Conservation (phyloP, 2,113 vertebrate genomes). For the Istiophorus platypterus region DNA sequence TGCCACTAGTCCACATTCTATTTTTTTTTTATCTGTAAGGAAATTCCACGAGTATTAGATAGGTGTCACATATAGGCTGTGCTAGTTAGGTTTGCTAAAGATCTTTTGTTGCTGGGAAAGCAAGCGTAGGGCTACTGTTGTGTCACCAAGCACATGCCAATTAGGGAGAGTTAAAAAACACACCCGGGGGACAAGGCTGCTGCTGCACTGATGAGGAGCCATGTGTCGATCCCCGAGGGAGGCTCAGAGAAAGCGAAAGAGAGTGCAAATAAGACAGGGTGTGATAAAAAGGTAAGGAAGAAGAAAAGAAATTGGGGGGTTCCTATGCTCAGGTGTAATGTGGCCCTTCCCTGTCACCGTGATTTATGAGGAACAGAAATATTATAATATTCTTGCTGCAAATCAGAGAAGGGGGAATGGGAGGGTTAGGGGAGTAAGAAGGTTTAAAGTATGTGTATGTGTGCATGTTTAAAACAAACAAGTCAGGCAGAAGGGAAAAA, state of each 20-base stretch:
- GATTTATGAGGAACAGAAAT: constrained; percentile 74
- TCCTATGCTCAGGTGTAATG: constrained; percentile 73
- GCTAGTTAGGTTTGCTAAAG: constrained; percentile 54
- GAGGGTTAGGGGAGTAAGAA: not conserved
- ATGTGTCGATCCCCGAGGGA: constrained; percentile 60
- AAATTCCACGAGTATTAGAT: constrained; percentile 33
- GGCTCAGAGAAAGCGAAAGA: constrained; percentile 24
- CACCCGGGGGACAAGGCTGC: constrained; percentile 67
- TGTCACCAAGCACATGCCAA: constrained; percentile 75
- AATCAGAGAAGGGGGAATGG: constrained; percentile 54
- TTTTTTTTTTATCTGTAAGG: constrained; percentile 29
- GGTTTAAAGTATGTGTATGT: constrained; percentile 30
- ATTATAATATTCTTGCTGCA: constrained; percentile 73
- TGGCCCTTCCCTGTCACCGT: constrained; percentile 74
- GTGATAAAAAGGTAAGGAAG: constrained; percentile 59
- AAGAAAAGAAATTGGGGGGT: constrained; percentile 45
- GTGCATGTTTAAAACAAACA: constrained; percentile 37
- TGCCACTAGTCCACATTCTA: not conserved
- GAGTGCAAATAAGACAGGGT: constrained; percentile 36
- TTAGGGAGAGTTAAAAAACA: constrained; percentile 76
- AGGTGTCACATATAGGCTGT: constrained; percentile 51
- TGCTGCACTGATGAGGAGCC: constrained; percentile 64
- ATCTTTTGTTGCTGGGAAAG: constrained; percentile 59
- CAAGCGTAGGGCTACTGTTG: constrained; percentile 42
- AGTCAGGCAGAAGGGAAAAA: constrained; percentile 15